Percentiles rank a stretch among this genome's conserved stretches.
These are phyloP conservation scores for Calidris pygmaea DNA, from an alignment of 2,113 vertebrate species.

Conservation along the genomic window DNA sequence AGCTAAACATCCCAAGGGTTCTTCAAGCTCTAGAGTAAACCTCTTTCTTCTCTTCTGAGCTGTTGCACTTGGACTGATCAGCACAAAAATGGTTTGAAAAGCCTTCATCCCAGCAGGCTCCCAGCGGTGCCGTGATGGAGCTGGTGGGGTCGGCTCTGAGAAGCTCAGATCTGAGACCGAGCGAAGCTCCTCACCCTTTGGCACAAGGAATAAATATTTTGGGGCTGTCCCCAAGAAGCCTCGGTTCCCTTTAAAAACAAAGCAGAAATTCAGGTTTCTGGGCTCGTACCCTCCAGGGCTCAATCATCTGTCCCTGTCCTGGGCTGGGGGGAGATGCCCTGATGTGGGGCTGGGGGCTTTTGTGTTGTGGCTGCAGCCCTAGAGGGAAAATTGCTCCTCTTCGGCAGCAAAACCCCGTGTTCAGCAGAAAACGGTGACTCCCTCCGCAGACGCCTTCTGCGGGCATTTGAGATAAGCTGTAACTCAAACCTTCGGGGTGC, in stretches of 20 bases:
- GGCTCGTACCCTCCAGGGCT: background rate
- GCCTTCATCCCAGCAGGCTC: accelerated
- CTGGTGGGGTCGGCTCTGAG: background rate
- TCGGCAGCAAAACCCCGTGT: background rate
- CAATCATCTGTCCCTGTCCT: no score
- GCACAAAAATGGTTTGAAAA: background rate
- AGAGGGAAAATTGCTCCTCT: background rate
- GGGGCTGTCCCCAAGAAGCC: background rate
- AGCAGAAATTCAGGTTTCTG: background rate
- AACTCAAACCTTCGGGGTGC: background rate
- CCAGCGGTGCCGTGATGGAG: background rate
- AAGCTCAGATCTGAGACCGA: background rate
- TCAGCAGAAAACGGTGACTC: background rate
- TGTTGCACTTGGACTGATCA: background rate
- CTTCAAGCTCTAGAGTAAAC: background rate
- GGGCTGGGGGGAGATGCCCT: background rate
- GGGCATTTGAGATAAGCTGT: background rate
- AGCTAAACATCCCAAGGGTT: background rate
- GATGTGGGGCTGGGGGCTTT: background rate
- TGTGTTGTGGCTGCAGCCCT: accelerated
- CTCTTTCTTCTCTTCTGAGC: background rate
- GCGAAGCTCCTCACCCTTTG: background rate
- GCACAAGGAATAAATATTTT: background rate
- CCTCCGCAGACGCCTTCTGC: accelerated
- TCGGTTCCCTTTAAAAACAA: background rate